These are phyloP conservation scores for Philaethria dido DNA, from an alignment of 2,888 invertebrate genomes.

Conservation along the genomic window DNA sequence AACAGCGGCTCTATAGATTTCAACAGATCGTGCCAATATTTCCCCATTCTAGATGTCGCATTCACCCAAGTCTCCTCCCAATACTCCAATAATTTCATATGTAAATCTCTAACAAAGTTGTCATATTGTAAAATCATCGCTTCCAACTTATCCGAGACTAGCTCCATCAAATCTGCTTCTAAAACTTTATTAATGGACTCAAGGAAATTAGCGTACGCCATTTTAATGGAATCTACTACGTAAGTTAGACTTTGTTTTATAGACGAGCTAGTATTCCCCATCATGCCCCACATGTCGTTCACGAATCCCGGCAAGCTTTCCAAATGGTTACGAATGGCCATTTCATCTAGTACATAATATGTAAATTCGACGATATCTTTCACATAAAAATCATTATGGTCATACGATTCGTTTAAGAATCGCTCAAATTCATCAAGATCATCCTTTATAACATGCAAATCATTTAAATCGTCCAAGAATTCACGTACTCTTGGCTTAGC, in stretches of 20 bases:
- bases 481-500: constrained; percentile 87
- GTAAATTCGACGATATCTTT: constrained; percentile 89
- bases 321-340: constrained; percentile 90
- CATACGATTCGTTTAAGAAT: constrained; percentile 90
- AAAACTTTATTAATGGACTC: constrained; percentile 87
- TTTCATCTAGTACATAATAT: constrained; percentile 88
- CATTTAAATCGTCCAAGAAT: constrained; percentile 89
- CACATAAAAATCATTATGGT: constrained; percentile 92
- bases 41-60: constrained; percentile 84
- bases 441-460: constrained; percentile 88
- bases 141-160: constrained; percentile 87
- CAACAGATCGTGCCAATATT: constrained; percentile 89
- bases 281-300: constrained; percentile 92
- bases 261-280: constrained; percentile 93
- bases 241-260: constrained; percentile 89
- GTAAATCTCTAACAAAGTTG: constrained; percentile 89
- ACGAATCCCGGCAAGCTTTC: constrained; percentile 91
- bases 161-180: constrained; percentile 89
- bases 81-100: constrained; percentile 85
- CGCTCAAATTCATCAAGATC: constrained; percentile 88
- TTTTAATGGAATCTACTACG: constrained; percentile 89
- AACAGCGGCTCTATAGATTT: constrained; percentile 91
- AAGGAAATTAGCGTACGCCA: constrained; percentile 87
- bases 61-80: constrained; percentile 90
- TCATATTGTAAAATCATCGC: constrained; percentile 90